Conservation (phyloP, 2,888 invertebrate species). For the Hipparchia sbordonii region DNA sequence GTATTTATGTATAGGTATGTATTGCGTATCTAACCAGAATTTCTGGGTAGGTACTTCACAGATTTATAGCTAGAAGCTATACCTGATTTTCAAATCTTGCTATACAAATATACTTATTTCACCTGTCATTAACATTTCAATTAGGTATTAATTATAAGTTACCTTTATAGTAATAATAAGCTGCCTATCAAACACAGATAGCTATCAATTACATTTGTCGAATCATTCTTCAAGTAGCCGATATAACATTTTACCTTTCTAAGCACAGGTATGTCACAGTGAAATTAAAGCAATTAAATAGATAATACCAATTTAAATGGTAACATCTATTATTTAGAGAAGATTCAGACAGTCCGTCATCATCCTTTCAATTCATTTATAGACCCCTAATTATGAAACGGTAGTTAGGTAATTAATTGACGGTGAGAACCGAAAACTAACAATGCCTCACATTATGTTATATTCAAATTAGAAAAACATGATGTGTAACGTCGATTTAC, state of each 20-base stretch:
- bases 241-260: conserved; percentile 14
- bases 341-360: conserved; percentile 62
- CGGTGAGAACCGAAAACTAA: conserved; percentile 76
- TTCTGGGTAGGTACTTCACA: too few relatives aligned
- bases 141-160: neutral
- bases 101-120: neutral
- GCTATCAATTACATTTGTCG: conserved; percentile 1
- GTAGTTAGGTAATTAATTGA: conserved; percentile 73
- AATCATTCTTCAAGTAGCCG: conserved; percentile 9
- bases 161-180: conserved; percentile 6
- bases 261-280: conserved; percentile 25
- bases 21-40: too few relatives aligned
- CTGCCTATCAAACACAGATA: conserved; percentile 12
- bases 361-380: conserved; percentile 73
- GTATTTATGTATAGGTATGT: too few relatives aligned
- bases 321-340: conserved; percentile 64
- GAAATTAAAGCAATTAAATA: conserved; percentile 32
- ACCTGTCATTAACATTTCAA: neutral
- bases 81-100: too few relatives aligned
- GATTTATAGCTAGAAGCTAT: too few relatives aligned
- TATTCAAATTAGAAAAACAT: conserved; percentile 55
- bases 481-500: conserved; percentile 43
- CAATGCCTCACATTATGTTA: conserved; percentile 61
- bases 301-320: conserved; percentile 51
- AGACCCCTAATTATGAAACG: conserved; percentile 72